phyloP scores from a whole-genome alignment of 30 jellyfish, hydroid and myxozoan genomes.

The Aurelia sp. region DNA sequence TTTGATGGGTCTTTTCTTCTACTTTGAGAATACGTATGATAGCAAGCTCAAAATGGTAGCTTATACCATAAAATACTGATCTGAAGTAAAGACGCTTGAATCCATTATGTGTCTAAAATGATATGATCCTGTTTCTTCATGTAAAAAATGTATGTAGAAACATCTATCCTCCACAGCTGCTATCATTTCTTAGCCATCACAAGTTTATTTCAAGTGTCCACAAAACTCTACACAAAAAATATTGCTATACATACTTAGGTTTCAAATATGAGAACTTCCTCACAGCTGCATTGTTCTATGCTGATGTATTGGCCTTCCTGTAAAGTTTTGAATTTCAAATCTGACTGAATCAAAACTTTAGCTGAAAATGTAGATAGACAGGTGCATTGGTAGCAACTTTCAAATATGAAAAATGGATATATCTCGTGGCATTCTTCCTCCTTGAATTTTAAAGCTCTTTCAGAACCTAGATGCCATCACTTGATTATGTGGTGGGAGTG shows the following conservation, averaged over 20 bases:
- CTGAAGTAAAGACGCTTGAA: conserved; percentile 46
- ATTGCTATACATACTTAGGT: conserved; percentile 13
- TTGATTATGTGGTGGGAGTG: too few relatives aligned
- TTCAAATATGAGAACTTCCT: conserved; percentile 21
- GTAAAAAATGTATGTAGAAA: not conserved
- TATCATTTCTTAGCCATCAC: too few relatives aligned
- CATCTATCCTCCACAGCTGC: conserved; percentile 43
- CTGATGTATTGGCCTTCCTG: conserved; percentile 9
- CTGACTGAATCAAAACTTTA: not conserved
- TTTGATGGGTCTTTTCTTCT: conserved; percentile 43
- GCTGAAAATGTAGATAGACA: not conserved
- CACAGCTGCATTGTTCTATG: conserved; percentile 31
- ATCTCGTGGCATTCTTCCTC: too few relatives aligned
- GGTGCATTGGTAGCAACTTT: too few relatives aligned
- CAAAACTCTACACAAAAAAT: conserved; percentile 19
- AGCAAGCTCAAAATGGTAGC: conserved; percentile 46
- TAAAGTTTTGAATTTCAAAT: conserved; percentile 31
- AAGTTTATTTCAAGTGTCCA: too few relatives aligned
- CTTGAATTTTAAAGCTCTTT: too few relatives aligned
- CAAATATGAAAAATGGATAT: too few relatives aligned
- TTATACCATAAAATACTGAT: conserved; percentile 21
- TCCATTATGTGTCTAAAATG: not conserved
- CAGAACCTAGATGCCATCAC: too few relatives aligned
- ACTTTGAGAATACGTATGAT: conserved; percentile 34
- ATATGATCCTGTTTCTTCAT: not conserved